Evolutionary conservation across 2,888 invertebrate species (phyloP).

Genomic region (Scaptodrosophila latifasciaeformis): DNA sequence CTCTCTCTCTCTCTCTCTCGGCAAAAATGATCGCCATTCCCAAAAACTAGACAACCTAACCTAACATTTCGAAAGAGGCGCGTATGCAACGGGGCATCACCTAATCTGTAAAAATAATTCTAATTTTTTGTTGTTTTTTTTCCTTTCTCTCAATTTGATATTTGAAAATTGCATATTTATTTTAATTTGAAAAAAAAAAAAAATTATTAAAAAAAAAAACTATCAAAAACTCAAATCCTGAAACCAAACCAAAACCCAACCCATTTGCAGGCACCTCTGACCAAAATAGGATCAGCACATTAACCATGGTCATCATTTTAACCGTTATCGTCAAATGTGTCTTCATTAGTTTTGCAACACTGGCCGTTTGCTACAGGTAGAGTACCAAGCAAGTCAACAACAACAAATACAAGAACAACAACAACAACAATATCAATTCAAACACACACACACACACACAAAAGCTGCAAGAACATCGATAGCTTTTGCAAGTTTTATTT

Average conservation of each 20-base stretch:
- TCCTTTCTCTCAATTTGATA: no score
- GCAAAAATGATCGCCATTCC: no score
- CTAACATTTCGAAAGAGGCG: no score
- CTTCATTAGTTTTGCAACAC: conserved; percentile 96
- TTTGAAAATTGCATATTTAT: no score
- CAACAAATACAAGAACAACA: conserved; percentile 21
- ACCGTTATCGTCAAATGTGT: conserved; percentile 93
- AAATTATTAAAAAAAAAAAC: conserved; percentile 6
- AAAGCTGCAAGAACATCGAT: conserved; percentile 4
- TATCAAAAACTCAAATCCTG: conserved; percentile 47
- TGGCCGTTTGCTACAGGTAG: conserved; percentile 97
- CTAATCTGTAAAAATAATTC: no score
- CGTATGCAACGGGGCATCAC: no score
- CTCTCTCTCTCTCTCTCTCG: no score
- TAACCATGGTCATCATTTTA: conserved; percentile 93
- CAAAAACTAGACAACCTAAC: no score
- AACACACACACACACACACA: conserved; percentile 13
- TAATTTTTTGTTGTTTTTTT: no score
- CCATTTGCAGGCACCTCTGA: conserved; percentile 82
- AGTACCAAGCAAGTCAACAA: conserved; percentile 72
- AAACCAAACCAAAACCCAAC: conserved; percentile 45
- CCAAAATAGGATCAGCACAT: conserved; percentile 90
- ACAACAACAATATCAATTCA: no score
- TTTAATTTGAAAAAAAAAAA: conserved; percentile 15
- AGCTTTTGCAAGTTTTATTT: not conserved